Evolutionary conservation across 2,113 vertebrate species (phyloP).

Genomic region (Calypte anna): DNA sequence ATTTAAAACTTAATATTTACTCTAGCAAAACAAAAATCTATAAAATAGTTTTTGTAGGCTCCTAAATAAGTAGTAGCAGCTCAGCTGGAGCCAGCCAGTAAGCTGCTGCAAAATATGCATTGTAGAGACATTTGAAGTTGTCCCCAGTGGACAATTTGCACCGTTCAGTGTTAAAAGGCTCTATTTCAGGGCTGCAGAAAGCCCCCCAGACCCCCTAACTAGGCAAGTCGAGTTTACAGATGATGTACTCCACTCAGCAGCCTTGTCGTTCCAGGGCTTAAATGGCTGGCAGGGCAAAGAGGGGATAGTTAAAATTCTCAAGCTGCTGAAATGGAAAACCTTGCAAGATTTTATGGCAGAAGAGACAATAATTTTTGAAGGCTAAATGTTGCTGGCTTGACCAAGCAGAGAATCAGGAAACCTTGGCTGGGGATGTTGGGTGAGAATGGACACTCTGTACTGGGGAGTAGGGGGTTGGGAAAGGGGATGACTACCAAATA

Average conservation of each 20-base stretch:
- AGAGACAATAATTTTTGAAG: constrained; percentile 17
- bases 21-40: constrained; percentile 60
- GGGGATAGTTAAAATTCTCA: constrained; percentile 66
- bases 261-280: constrained; percentile 62
- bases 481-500: background rate
- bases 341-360: constrained; percentile 32
- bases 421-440: background rate
- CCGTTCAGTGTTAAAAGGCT: constrained; percentile 75
- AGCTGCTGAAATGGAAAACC: constrained; percentile 55
- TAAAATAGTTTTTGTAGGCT: constrained; percentile 62
- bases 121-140: constrained; percentile 73
- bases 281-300: constrained; percentile 68
- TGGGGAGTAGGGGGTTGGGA: background rate
- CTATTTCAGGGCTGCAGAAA: constrained; percentile 61
- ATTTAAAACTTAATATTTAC: constrained; percentile 72
- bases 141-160: constrained; percentile 77
- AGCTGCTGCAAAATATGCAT: constrained; percentile 51
- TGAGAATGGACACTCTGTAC: background rate
- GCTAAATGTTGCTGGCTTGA: constrained; percentile 32
- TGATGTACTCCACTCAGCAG: constrained; percentile 51
- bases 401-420: background rate
- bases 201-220: constrained; percentile 55
- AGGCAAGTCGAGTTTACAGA: constrained; percentile 70
- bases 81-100: constrained; percentile 66
- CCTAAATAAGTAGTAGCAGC: constrained; percentile 68